Base-by-base conservation (phyloP, 1,140 invertebrate species). In the Habropoda laboriosa region DNA sequence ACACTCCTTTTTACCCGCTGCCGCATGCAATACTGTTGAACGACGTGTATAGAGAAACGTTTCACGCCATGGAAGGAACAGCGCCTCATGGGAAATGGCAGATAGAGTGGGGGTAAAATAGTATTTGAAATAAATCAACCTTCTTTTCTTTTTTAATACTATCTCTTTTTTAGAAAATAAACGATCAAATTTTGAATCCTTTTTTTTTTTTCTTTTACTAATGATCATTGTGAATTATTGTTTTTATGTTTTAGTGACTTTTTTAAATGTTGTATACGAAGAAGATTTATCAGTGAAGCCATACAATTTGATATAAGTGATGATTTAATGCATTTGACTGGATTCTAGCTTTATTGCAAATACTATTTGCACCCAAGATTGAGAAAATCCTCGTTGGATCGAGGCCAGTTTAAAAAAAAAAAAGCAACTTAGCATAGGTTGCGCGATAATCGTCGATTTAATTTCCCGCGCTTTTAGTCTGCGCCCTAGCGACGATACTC, bases 1-100 rank as follows among this genome's bases (percentile, higher is more conserved):
- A 49, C 24, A 27, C 58, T 60, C 32, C 66, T 77, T 77, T 77
- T 77, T 49, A 71, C 42, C 64, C 45, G 42, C 30, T 51, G 18
- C 45, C 45, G 38, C n/a, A 32, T 49, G 42, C 71, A 67, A 64
- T 30, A 32, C 32, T 24, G 40, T 71, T 18, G 45, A 40, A 38
- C 30, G n/a, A 30, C 10, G 40, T 21, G 51, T 27, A 21, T 70
- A 40, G 8, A 38, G 12, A 13, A 16, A 6, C 12, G 38, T 61
- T 42, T 30, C 3, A 27, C 53, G 13, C 38, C 24, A 18, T 32
- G 24, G 42, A 5, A 13, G 6, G 5, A 49, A 38, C 24, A n/a
- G 27, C 12, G n/a, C n/a, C n/a, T n/a, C n/a, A n/a, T n/a, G n/a
- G n/a, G n/a, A 24, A 5, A 8, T 6, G 58, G 7, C 21, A 6